Base-by-base conservation (phyloP, 2,113 vertebrate species). In the Lophotis ruficrista region DNA sequence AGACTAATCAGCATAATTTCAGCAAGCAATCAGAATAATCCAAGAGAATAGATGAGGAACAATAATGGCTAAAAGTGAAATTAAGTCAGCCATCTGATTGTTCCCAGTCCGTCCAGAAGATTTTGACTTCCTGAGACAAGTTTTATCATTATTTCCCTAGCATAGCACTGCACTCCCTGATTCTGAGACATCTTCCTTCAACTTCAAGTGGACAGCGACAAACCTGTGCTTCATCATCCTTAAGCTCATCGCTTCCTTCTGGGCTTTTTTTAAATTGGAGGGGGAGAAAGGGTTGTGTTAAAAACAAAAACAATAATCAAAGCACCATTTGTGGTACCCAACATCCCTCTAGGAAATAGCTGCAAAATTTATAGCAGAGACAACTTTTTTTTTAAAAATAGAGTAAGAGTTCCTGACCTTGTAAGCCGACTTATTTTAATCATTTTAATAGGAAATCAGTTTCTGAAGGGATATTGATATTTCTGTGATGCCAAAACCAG, bases 11-110 rank as follows among this genome's bases (percentile, higher is more conserved):
- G 62, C 6, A 27, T 93, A 92, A 97, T 73, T 91, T 94, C 85
- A 95, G 66, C n/a, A 71, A 85, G 72, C 72, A 94, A 95, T 94
- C 41, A 92, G 78, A 94, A 93, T 95, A 97, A 97, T 91, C 94
- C 76, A 87, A 90, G 90, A 81, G 48, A 92, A 86, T 12, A 73
- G 56, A 93, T 56, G 85, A 96, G 53, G 61, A 65, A 45, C 87
- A 94, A 82, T 95, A 94, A 95, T 19, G 61, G 77, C 58, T 83
- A 89, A 71, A 94, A 92, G 41, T 51, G 78, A 97, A 98, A 96
- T 93, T 85, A 91, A 97, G 76, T 83, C 91, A 96, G 95, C 13
- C 62, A 95, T 80, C 82, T 93, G 87, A 98, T 83, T 72, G 88
- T 50, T 96, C 81, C 81, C 56, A 70, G 65, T 65, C 87, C 78